A percentile compares a stretch with the other conserved stretches of the same genome.
Evolutionary conservation across 2,888 invertebrate species (phyloP).

Genomic region (Volucella zonaria): DNA sequence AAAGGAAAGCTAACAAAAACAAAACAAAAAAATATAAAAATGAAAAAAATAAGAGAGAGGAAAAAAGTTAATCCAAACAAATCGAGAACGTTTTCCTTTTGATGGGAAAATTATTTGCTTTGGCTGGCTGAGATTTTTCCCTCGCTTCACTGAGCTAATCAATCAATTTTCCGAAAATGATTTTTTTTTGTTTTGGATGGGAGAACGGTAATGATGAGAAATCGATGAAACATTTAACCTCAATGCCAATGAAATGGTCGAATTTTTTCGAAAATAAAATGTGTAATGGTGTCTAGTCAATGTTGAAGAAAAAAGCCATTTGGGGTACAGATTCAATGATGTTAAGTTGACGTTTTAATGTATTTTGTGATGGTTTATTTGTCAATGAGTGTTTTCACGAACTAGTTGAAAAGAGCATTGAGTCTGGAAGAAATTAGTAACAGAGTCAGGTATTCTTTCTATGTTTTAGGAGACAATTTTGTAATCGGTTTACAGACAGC

Average conservation of each 20-base stretch:
- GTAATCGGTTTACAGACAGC: no score
- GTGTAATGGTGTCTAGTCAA: neutral
- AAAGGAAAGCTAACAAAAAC: neutral
- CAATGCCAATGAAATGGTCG: neutral
- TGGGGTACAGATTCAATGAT: no score
- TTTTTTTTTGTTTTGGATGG: neutral
- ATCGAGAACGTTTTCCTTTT: slow-evolving; percentile 56
- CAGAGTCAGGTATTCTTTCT: no score
- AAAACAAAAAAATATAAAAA: no score
- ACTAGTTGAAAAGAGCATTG: no score
- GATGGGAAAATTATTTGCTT: slow-evolving; percentile 58
- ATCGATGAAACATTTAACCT: slow-evolving; percentile 35
- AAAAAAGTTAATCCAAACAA: slow-evolving; percentile 54
- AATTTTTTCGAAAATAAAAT: neutral
- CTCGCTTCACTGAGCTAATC: slow-evolving; percentile 33
- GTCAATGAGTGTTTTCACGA: no score
- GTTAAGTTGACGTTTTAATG: no score
- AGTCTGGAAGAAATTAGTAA: no score
- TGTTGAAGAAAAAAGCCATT: no score
- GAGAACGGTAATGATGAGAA: slow-evolving; percentile 44
- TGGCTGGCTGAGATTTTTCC: slow-evolving; percentile 44
- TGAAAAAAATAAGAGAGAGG: neutral
- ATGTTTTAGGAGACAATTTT: no score
- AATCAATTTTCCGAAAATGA: slow-evolving; percentile 30
- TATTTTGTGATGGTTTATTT: no score